phyloP scores from a whole-genome alignment of 2,113 vertebrate genomes.

The Pomatorhinus ruficollis region DNA sequence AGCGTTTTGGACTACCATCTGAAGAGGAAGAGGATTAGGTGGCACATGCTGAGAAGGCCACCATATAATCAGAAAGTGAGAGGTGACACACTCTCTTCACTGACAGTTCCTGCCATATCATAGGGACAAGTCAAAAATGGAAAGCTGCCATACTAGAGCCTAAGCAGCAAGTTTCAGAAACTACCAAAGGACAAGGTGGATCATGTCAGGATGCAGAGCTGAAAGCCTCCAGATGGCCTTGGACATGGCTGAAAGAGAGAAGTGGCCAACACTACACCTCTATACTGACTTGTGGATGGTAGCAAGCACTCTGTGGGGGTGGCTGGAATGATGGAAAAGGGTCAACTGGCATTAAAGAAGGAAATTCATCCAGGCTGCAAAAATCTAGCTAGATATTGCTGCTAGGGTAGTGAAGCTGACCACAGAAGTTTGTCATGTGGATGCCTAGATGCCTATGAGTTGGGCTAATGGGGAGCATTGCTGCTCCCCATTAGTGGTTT shows the following conservation, averaged over 20 bases:
- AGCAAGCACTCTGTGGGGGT: neutral
- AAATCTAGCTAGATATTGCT: neutral
- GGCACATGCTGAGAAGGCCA: neutral
- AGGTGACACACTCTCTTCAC: neutral
- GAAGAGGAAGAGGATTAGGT: neutral
- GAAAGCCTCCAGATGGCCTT: neutral
- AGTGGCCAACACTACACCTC: neutral
- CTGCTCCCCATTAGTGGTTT: neutral
- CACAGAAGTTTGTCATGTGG: neutral
- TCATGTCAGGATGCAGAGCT: neutral
- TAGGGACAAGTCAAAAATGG: neutral
- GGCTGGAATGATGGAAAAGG: neutral
- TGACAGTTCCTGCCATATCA: neutral
- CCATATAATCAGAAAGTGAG: neutral
- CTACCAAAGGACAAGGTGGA: neutral
- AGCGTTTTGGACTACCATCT: neutral
- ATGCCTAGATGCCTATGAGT: neutral
- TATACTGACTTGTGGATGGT: neutral
- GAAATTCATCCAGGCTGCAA: neutral
- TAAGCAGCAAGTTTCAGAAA: neutral
- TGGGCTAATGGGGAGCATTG: neutral
- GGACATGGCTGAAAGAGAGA: rapidly evolving
- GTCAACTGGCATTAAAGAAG: neutral
- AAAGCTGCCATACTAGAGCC: neutral
- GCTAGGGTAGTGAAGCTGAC: neutral